These are phyloP conservation scores for Oostethus manadensis DNA, from an alignment of 2,113 vertebrate genomes.

Conservation along the genomic window DNA sequence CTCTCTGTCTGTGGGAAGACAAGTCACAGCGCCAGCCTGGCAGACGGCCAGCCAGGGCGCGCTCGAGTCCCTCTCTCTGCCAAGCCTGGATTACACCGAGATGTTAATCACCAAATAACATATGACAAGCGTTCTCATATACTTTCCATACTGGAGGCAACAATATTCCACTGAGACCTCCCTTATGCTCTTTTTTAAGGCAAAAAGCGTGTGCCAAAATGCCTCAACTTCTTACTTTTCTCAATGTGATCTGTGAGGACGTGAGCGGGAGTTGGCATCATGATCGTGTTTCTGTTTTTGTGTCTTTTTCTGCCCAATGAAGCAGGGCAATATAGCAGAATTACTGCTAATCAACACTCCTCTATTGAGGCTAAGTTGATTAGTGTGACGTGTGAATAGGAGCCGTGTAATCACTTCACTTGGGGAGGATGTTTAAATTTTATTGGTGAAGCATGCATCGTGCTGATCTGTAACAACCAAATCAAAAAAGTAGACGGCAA, in stretches of 20 bases:
- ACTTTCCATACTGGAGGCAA: slow-evolving; percentile 24
- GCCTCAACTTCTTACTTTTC: slow-evolving; percentile 39
- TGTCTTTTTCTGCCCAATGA: slow-evolving; percentile 67
- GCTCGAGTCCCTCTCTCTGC: slow-evolving; percentile 49
- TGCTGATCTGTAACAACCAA: slow-evolving; percentile 17
- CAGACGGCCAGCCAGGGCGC: slow-evolving; percentile 49
- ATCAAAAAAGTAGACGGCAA: slow-evolving; percentile 35
- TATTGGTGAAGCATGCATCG: slow-evolving; percentile 48
- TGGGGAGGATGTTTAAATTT: slow-evolving; percentile 53
- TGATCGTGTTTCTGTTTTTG: slow-evolving; percentile 65
- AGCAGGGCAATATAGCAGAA: slow-evolving; percentile 76
- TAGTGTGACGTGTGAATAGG: slow-evolving; percentile 61
- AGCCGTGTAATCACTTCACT: slow-evolving; percentile 45
- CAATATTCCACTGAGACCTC: slow-evolving; percentile 7
- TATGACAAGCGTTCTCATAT: slow-evolving; percentile 40
- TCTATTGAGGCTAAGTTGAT: slow-evolving; percentile 71
- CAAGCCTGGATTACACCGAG: slow-evolving; percentile 60
- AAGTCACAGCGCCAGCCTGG: slow-evolving; percentile 61
- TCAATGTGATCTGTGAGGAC: slow-evolving; percentile 56
- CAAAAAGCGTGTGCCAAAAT: slow-evolving; percentile 60
- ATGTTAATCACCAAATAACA: slow-evolving; percentile 53
- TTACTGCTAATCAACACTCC: slow-evolving; percentile 67
- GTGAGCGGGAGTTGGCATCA: slow-evolving; percentile 67
- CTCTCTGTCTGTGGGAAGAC: slow-evolving; percentile 65
- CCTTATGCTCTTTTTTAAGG: slow-evolving; percentile 48